Percentiles rank a stretch among this genome's conserved stretches.
These are phyloP conservation scores for Lepidurus arcticus DNA, from an alignment of 1,140 invertebrate species.

Conservation along the genomic window DNA sequence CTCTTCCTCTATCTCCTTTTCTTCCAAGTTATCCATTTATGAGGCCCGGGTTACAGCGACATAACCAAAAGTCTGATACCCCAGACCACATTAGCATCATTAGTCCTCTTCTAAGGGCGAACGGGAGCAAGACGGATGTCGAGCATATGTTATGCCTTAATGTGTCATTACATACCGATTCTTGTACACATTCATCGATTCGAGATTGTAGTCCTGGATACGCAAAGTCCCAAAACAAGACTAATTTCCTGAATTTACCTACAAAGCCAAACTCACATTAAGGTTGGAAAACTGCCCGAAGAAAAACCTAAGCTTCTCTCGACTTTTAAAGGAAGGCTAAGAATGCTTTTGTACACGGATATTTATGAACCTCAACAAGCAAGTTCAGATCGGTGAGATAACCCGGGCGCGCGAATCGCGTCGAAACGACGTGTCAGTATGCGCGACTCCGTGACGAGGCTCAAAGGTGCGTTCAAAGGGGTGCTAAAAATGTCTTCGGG, in stretches of 20 bases:
- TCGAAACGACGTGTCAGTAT: conserved; percentile 2
- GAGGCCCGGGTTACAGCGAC: background rate
- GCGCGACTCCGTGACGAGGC: background rate
- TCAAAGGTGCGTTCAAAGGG: background rate
- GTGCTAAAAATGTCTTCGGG: conserved; percentile 13
- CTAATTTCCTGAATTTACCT: background rate
- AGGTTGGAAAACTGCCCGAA: too few species aligned
- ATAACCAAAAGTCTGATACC: background rate
- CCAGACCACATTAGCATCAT: conserved; percentile 11
- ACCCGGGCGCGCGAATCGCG: background rate
- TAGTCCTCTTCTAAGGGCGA: background rate
- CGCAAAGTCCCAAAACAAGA: background rate
- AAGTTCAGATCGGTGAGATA: conserved; percentile 12
- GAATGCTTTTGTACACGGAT: background rate
- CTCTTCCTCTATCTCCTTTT: conserved; percentile 1
- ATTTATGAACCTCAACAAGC: background rate
- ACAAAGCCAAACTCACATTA: background rate
- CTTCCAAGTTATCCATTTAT: background rate
- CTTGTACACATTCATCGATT: conserved; percentile 1
- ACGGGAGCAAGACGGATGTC: conserved; percentile 7
- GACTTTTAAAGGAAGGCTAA: background rate
- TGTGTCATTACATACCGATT: background rate
- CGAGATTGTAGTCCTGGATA: background rate
- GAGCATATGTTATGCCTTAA: background rate
- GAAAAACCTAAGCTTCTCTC: too few species aligned